A percentile compares a stretch with the other conserved stretches of the same genome.
These are phyloP conservation scores for Ophraella communa DNA, from an alignment of 2,888 invertebrate species.

Conservation along the genomic window DNA sequence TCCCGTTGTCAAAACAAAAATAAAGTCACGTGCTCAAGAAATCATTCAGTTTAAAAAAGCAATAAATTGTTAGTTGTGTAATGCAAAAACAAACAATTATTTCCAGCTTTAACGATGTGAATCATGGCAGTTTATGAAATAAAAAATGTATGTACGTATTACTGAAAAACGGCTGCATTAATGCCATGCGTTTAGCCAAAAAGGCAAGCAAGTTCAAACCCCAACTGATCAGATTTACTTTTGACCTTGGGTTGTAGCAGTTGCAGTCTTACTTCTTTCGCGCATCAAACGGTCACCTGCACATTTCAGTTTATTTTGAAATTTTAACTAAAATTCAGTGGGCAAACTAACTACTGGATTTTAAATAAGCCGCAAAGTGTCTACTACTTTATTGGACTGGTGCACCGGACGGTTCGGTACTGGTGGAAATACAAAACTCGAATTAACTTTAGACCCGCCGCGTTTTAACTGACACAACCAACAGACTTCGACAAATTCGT, in stretches of 20 bases:
- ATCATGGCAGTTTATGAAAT: not conserved
- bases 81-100: not conserved
- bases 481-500: constrained; percentile 13
- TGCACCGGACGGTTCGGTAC: not conserved
- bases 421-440: not conserved
- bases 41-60: not conserved
- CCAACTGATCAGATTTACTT: constrained; percentile 17
- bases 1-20: not conserved
- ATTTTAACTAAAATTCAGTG: not conserved
- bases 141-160: not conserved
- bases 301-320: constrained; percentile 10
- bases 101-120: not conserved
- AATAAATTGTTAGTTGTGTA: not conserved
- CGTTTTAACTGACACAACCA: constrained; percentile 2
- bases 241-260: constrained; percentile 14
- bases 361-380: not conserved
- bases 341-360: not conserved
- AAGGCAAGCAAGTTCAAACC: constrained; percentile 13
- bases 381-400: not conserved
- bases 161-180: constrained; percentile 9
- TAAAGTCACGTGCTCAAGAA: not conserved
- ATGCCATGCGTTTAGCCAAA: constrained; percentile 13
- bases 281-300: constrained; percentile 20
- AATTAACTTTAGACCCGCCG: not conserved
- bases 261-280: constrained; percentile 6